Base-by-base conservation (phyloP, 1,140 invertebrate genomes). In the Polypedilum vanderplanki region DNA sequence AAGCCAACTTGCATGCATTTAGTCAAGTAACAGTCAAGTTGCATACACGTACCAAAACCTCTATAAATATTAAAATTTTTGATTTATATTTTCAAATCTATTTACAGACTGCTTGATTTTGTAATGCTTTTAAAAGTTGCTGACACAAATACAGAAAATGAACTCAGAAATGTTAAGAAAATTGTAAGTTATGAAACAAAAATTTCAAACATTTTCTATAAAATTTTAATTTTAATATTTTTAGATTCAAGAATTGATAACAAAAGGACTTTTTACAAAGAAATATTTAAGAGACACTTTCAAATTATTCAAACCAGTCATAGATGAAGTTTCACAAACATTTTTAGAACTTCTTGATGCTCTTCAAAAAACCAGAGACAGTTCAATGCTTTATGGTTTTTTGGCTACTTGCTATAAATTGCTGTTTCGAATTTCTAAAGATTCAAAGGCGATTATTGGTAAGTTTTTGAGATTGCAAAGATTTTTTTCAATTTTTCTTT, bases 291-390 rank as follows among this genome's bases (percentile, higher is more conserved):
- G 18, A 18, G 17, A 70, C 3, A 4, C 18, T 18, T 70, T 70
- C 18, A 70, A 70, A 20, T 1, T 20, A 2, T 70, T 70, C 20
- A 10, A n/a, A 22, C n/a, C 5, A 12, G 65, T 22, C 5, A 22
- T 70, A 7, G 10, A 18, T 20, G 65, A 70, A 70, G 18, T 18
- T 20, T 70, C 17, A 5, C 17, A 18, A 12, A 22, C 17, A 8
- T 22, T 70, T 9, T 8, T 70, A 17, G 65, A 70, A 22, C 15
- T 70, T n/a, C 65, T 70, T 70, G 65, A 70, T 70, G 65, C 15
- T 18, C 17, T 70, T 18, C 65, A 70, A 20, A 70, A 70, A 7
- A 70, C 17, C 1, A n/a, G 20, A 18, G 17, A 20, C 3, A 57
- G n/a, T 15, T 18, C n/a, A 70, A 9, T 18, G 18, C 9, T 70